These are phyloP conservation scores for Scolopax mira DNA, from an alignment of 2,113 vertebrate species.

Conservation along the genomic window DNA sequence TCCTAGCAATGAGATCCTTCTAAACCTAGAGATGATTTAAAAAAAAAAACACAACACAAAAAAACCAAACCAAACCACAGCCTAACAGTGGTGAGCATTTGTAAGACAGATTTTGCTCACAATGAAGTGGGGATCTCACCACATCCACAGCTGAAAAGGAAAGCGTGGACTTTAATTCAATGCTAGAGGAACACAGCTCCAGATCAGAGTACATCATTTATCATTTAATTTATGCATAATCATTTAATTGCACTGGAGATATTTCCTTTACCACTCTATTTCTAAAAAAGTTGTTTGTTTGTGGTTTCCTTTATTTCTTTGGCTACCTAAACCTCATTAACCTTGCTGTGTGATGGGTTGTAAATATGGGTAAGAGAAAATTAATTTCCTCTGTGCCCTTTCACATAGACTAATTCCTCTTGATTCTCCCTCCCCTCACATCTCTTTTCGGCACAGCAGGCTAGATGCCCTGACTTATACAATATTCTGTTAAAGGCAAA, in stretches of 20 bases:
- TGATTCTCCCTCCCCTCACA: too few relatives aligned
- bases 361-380: neutral
- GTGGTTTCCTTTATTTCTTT: neutral
- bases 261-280: neutral
- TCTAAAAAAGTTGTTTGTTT: neutral
- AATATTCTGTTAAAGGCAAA: neutral
- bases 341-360: neutral
- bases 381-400: neutral
- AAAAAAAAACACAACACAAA: neutral
- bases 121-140: neutral
- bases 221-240: too few relatives aligned
- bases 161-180: neutral
- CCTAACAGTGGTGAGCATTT: neutral
- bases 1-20: neutral
- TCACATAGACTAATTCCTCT: neutral
- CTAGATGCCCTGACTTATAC: neutral
- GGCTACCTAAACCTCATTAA: neutral
- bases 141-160: neutral
- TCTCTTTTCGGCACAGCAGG: neutral
- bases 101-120: neutral
- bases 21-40: neutral
- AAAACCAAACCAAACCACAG: neutral
- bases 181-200: neutral
- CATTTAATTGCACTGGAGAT: neutral
- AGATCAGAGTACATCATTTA: neutral